Base-by-base conservation (phyloP, 2,797 vertebrate species). In the Adelosebastes latens region DNA sequence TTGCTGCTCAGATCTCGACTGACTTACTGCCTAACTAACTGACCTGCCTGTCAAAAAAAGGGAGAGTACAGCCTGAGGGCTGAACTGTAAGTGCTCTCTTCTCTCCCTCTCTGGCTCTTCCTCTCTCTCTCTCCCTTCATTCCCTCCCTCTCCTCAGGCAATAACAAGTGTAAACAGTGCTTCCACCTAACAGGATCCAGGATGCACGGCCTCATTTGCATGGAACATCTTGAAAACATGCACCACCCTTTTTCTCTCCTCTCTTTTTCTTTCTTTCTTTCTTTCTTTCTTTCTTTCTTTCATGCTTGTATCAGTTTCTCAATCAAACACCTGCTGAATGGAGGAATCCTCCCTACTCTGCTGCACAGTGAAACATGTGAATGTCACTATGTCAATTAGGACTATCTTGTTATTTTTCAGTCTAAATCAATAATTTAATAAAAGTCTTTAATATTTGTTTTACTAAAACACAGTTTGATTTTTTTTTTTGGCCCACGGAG, bases 171-270 rank as follows among this genome's bases (percentile, higher is more conserved):
- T 94, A 94, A 96, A 96, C 94, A 96, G 76, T 82, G 69, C 87
- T 82, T 94, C 90, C 93, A 82, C 86, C 89, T 88, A 95, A 93
- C 96, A 96, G 95, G 95, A 96, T 96, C 90, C 92, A 96, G 95
- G 95, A 96, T 96, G 94, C 94, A 80, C 82, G 22, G 87, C 87
- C 80, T 89, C 93, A 94, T 96, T 96, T 95, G 94, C 93, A 96
- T 95, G 78, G 52, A 42, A 92, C 92, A 90, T 94, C 94, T 95
- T 94, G 32, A 86, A 92, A 89, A 82, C 85, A 87, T 3, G 16
- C 84, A 83, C 77, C 90, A 85, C 85, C 87, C 81, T 71, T 63
- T 55, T 70, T 11, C 56, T 49, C 58, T 32, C 14, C 49, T 13
- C 32, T 24, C n/a, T 22, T 32, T 27, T 20, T 71, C 31, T 72